Base-by-base conservation (phyloP, 2,113 vertebrate genomes). In the Syngnathus typhle region DNA sequence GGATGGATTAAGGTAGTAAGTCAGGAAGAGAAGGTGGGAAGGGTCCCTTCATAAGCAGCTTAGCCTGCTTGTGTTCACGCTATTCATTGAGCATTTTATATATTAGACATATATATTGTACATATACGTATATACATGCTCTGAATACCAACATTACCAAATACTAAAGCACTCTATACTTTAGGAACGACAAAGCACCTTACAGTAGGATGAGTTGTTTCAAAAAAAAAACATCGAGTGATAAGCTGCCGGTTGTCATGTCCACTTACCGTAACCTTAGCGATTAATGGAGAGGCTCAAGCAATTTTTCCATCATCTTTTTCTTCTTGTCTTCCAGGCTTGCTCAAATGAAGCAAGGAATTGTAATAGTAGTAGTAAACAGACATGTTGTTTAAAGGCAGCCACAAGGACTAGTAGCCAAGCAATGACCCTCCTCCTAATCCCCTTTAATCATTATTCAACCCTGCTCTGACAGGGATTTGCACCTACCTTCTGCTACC, bases 381-480 rank as follows among this genome's bases (percentile, higher is more conserved):
- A 76, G 71, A 72, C 59, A 59, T 55, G 67, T 67, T 59, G n/a
- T 60, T n/a, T 44, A 70, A 60, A 68, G 65, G 72, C 72, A 77
- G 67, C 63, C 36, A 41, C 68, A 65, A 70, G 78, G 75, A 75
- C 72, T 56, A 66, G 70, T 75, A 76, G 52, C 72, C 83, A 52
- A 79, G 69, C 74, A 74, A 69, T 86, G 76, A 84, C 83, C 85
- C 79, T 84, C 60, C 59, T 77, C 23, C 69, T 91, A 92, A 92
- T 92, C 89, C 82, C 76, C 73, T 85, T 79, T 92, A 89, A 89
- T 89, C 90, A 85, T 88, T 90, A 88, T 89, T 89, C 85, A 88
- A 80, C 68, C 85, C 87, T 82, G 70, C 82, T 82, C 83, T 51
- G 64, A 67, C 38, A 73, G 72, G 86, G 91, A 90, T 91, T 91